These are phyloP conservation scores for Scaptodrosophila lebanonensis DNA, from an alignment of 1,140 invertebrate genomes.

Conservation along the genomic window DNA sequence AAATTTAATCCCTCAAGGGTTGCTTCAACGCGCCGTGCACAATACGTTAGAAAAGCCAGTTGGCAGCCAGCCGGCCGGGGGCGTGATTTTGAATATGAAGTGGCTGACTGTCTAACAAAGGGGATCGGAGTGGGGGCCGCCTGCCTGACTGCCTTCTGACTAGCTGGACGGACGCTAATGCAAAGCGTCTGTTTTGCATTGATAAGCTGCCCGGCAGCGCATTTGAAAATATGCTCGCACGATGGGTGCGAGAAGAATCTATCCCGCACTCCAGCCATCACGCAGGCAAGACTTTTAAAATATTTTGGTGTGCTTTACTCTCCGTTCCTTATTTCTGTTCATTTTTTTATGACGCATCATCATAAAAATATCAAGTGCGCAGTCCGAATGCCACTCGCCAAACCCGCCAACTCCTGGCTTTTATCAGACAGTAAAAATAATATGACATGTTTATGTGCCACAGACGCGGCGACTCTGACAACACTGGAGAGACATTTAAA, in stretches of 20 bases:
- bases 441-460: slow-evolving; percentile 67
- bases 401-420: slow-evolving; percentile 28
- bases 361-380: slow-evolving; percentile 47
- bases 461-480: slow-evolving; percentile 27
- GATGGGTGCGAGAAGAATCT: no score
- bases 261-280: neutral
- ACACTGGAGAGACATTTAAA: slow-evolving; percentile 50
- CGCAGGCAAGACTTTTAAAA: slow-evolving; percentile 32
- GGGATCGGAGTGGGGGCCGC: neutral
- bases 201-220: slow-evolving; percentile 44
- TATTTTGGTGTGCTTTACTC: slow-evolving; percentile 20
- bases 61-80: neutral
- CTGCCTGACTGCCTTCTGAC: no score
- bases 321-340: neutral
- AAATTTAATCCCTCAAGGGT: slow-evolving; percentile 74
- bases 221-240: neutral
- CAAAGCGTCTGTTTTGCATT: slow-evolving; percentile 67
- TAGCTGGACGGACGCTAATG: slow-evolving; percentile 20
- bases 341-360: slow-evolving; percentile 58
- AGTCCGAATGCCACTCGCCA: slow-evolving; percentile 25
- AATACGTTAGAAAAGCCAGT: slow-evolving; percentile 16
- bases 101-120: slow-evolving; percentile 12
- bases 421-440: slow-evolving; percentile 67
- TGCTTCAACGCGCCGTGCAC: slow-evolving; percentile 64
- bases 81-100: slow-evolving; percentile 48